Percentiles rank a stretch among this genome's conserved stretches.
phyloP scores from a whole-genome alignment of 2,797 vertebrate genomes.

The Oryzias dopingdopingensis region DNA sequence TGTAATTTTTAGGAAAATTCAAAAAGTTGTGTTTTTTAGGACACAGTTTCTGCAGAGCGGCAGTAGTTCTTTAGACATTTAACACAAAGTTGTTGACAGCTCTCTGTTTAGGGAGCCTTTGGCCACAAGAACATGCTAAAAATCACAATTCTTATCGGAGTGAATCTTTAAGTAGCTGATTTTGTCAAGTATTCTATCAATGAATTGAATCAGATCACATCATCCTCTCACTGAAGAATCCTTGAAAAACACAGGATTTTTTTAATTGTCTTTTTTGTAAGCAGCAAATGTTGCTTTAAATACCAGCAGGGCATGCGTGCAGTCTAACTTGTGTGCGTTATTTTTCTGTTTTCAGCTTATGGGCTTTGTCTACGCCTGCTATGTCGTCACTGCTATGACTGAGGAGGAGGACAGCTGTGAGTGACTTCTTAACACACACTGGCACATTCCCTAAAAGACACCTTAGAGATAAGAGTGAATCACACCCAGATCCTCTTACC shows the following conservation, averaged over 20 bases:
- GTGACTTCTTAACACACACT: constrained; percentile 58
- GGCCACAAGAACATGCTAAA: not conserved
- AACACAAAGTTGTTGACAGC: too few species aligned
- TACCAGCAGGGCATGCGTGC: constrained; percentile 1
- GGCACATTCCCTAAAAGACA: constrained; percentile 28
- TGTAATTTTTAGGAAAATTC: too few species aligned
- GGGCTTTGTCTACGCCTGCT: constrained; percentile 88
- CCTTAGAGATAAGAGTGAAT: constrained; percentile 29
- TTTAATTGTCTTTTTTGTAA: constrained; percentile 9
- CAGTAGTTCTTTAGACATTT: too few species aligned
- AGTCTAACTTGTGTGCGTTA: constrained; percentile 44
- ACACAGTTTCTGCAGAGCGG: too few species aligned
- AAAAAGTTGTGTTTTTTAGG: too few species aligned
- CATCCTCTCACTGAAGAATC: constrained; percentile 3
- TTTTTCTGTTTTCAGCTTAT: constrained; percentile 82
- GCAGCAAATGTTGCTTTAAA: not conserved
- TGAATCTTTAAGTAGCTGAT: not conserved
- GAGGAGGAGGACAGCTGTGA: constrained; percentile 95
- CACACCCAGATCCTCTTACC: constrained; percentile 20
- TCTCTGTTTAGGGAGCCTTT: too few species aligned
- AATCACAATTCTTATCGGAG: not conserved
- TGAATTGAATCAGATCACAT: not conserved
- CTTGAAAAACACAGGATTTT: not conserved
- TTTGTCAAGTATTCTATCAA: not conserved
- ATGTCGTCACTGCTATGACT: constrained; percentile 87